Evolutionary conservation across 2,797 vertebrate species (phyloP).

Genomic region (Sebastes ruberrimus): DNA sequence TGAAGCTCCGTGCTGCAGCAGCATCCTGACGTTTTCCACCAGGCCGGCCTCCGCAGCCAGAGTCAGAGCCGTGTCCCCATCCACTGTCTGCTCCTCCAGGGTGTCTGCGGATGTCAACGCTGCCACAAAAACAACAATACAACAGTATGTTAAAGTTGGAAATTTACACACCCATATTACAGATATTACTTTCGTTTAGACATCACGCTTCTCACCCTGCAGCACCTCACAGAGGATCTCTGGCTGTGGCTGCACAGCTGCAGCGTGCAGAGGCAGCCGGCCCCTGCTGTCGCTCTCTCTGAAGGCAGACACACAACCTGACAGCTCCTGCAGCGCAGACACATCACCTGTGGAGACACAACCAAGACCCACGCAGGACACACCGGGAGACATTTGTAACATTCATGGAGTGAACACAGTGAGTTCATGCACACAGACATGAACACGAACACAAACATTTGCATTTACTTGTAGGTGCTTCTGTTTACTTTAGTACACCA

Average conservation of each 20-base stretch:
- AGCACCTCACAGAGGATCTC: conserved; percentile 79
- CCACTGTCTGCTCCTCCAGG: conserved; percentile 85
- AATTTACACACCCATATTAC: neutral
- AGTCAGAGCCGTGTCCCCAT: conserved; percentile 87
- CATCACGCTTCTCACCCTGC: conserved; percentile 74
- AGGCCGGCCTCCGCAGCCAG: conserved; percentile 80
- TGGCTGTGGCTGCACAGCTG: conserved; percentile 76
- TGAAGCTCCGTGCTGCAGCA: conserved; percentile 85
- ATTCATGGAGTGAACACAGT: neutral
- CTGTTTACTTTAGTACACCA: neutral
- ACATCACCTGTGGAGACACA: conserved; percentile 79
- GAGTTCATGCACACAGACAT: neutral
- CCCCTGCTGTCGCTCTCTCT: conserved; percentile 86
- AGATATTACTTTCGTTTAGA: neutral
- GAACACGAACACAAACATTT: neutral
- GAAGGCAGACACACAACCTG: conserved; percentile 78
- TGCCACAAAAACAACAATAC: conserved; percentile 1
- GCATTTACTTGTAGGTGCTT: neutral
- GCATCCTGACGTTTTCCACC: conserved; percentile 79
- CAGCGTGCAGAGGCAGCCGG: conserved; percentile 86
- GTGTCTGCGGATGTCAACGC: conserved; percentile 75
- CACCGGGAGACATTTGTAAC: neutral
- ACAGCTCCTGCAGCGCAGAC: conserved; percentile 78
- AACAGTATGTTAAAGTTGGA: neutral
- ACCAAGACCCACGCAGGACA: neutral